A percentile compares a stretch with the other conserved stretches of the same genome.
Conservation (phyloP, 1,140 invertebrate genomes). For the Drosophila mojavensis region DNA sequence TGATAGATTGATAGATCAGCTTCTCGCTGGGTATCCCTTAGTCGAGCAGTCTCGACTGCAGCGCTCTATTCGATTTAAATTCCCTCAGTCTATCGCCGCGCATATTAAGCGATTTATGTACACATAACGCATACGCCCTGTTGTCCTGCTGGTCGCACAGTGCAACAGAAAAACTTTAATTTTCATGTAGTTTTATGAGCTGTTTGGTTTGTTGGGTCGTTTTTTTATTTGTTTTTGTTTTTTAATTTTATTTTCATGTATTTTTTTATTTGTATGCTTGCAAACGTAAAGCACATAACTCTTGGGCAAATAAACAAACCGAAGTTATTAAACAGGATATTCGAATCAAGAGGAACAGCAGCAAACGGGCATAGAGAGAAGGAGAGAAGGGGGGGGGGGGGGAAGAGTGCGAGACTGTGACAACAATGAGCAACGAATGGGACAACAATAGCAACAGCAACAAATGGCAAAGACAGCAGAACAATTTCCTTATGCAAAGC, state of each 20-base stretch:
- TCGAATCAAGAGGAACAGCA: conserved; percentile 67
- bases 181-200: conserved; percentile 29
- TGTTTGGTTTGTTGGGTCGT: neutral
- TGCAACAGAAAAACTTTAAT: conserved; percentile 17
- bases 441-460: conserved; percentile 36
- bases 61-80: neutral
- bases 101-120: neutral
- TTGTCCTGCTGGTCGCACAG: neutral
- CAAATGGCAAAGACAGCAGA: conserved; percentile 71
- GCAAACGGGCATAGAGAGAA: conserved; percentile 27
- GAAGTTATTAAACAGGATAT: conserved; percentile 79
- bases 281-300: conserved; percentile 49
- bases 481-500: conserved; percentile 81
- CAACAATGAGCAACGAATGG: conserved; percentile 47
- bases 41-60: neutral
- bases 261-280: neutral
- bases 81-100: neutral
- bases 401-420: conserved; percentile 17
- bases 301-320: conserved; percentile 73
- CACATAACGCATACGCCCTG: conserved; percentile 17
- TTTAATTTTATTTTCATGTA: neutral
- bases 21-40: no score
- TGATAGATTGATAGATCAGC: no score
- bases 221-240: neutral
- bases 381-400: no score